Percentiles rank a stretch among this genome's conserved stretches.
Evolutionary conservation across 2,113 vertebrate species (phyloP).

Genomic region (Zosterops pallidus): DNA sequence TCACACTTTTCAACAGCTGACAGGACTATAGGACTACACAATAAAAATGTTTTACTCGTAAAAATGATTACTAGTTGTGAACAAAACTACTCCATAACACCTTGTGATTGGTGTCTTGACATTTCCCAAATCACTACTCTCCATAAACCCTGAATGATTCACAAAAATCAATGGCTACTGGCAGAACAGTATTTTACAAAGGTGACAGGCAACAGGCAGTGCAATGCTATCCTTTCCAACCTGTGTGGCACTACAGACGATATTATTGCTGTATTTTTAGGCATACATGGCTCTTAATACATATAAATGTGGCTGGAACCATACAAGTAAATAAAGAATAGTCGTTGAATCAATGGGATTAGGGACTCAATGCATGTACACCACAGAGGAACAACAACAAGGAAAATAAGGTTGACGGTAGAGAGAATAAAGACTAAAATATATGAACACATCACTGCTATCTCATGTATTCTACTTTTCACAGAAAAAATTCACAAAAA

Average conservation of each 20-base stretch:
- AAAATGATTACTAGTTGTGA: slow-evolving; percentile 46
- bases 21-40: background rate
- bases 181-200: slow-evolving; percentile 15
- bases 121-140: slow-evolving; percentile 40
- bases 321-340: background rate
- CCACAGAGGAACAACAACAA: background rate
- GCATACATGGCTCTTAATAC: background rate
- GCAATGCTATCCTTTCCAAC: background rate
- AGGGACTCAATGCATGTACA: background rate
- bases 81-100: slow-evolving; percentile 31
- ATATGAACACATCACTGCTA: background rate
- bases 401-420: background rate
- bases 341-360: background rate
- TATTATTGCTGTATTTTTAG: background rate
- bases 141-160: slow-evolving; percentile 27
- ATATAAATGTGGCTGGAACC: background rate
- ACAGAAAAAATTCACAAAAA: background rate
- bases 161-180: slow-evolving; percentile 56
- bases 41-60: slow-evolving; percentile 33
- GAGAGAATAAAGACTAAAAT: background rate
- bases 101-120: slow-evolving; percentile 45
- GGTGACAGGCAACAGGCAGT: slow-evolving; percentile 2
- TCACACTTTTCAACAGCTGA: background rate
- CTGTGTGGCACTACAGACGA: background rate
- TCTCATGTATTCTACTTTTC: background rate